Base-by-base conservation (phyloP, 2,113 vertebrate genomes). In the Australoheros scitulus region DNA sequence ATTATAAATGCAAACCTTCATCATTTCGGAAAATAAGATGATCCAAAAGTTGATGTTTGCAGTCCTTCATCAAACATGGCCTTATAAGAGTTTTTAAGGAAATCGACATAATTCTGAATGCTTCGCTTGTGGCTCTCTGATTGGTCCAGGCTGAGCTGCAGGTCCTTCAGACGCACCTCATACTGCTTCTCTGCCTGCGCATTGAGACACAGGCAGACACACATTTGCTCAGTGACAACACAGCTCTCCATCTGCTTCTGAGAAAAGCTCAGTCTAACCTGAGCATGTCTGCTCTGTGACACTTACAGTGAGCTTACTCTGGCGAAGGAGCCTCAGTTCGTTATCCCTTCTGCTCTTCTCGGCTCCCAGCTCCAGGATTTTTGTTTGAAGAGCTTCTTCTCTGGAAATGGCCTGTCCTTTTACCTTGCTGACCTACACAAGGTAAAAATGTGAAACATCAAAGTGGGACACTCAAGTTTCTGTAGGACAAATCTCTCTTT, bases 81-180 rank as follows among this genome's bases (percentile, higher is more conserved):
- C 64, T 93, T 57, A 52, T 97, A 99, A 6, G 96, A 96, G 41
- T 94, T 95, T 95, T 97, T 97, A 61, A 98, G 95, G 93, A 98
- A 97, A 47, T 95, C 95, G 1, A 98, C 90, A 3, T 98, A 97
- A 93, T 96, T 97, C 93, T 96, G 96, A 72, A 98, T 96, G 90
- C 96, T 97, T 55, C 96, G 96, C 50, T 96, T 97, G 88, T 95
- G 95, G 90, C 94, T 97, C 89, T 98, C 96, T 2, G 96, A 96
- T 90, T 96, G 96, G 91, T 97, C 96, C 76, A 98, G 93, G 55
- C 90, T 97, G 65, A 97, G 94, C 89, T 97, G 96, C 84, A 98
- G 84, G 89, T 98, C 96, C 86, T 97, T 97, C 87, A 98, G 94
- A 76, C 60, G 92, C 5, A 96, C 58, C 92, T 97, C 95, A 65